Percentiles rank a stretch among this genome's conserved stretches.
Evolutionary conservation across 2,888 invertebrate species (phyloP).

Genomic region (Aleiodes leptofemur): DNA sequence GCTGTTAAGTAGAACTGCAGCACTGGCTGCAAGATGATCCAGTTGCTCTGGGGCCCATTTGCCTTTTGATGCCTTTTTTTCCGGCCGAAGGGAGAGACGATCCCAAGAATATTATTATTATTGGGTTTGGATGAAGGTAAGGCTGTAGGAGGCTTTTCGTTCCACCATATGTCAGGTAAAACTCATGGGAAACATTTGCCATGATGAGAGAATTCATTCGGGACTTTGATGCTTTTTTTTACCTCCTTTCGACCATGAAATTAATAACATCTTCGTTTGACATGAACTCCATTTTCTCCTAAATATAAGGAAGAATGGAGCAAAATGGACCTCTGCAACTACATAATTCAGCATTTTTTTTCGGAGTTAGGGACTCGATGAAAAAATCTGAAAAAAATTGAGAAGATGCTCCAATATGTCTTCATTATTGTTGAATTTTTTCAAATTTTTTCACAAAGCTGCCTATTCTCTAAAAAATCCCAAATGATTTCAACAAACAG

Average conservation of each 20-base stretch:
- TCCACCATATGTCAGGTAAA: conserved; percentile 29
- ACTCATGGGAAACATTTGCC: conserved; percentile 7
- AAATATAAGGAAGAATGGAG: no score
- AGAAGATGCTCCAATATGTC: no score
- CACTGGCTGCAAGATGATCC: conserved; percentile 18
- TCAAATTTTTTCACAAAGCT: no score
- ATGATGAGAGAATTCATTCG: conserved; percentile 1
- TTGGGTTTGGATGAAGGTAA: conserved; percentile 2
- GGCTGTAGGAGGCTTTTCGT: neutral
- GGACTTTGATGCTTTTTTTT: neutral
- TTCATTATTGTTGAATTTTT: no score
- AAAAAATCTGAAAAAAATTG: no score
- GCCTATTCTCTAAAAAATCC: no score
- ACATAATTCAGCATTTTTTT: no score
- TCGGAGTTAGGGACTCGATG: no score
- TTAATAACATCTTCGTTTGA: neutral
- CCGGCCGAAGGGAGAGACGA: conserved; percentile 17
- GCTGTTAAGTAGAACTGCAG: neutral
- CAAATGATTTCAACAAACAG: no score
- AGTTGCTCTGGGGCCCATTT: neutral
- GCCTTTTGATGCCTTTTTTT: no score
- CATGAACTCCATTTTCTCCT: no score
- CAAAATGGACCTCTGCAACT: no score
- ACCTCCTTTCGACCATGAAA: conserved; percentile 8
- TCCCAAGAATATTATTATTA: conserved; percentile 26